A percentile compares a stretch with the other conserved stretches of the same genome.
phyloP scores from a whole-genome alignment of 2,888 invertebrate species.

The Campoplex nolae region DNA sequence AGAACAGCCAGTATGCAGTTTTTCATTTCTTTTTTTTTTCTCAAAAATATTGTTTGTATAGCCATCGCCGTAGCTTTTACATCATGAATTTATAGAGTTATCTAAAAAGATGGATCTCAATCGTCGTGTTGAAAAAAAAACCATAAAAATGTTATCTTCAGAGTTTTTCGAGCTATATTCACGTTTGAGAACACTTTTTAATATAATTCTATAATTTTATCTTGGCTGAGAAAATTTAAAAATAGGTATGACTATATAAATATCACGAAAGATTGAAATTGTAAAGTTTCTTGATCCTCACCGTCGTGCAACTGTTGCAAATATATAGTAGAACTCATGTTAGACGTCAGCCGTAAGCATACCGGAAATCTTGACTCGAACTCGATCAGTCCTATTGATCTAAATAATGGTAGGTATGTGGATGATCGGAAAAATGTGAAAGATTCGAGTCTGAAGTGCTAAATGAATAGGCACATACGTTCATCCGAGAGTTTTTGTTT shows the following conservation, averaged over 20 bases:
- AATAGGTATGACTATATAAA: neutral
- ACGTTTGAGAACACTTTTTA: no score
- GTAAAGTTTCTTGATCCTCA: neutral
- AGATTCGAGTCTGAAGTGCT: slow-evolving; percentile 14
- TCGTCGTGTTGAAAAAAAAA: neutral
- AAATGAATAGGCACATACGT: neutral
- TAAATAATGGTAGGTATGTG: slow-evolving; percentile 59
- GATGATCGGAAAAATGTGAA: slow-evolving; percentile 43
- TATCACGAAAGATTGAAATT: neutral
- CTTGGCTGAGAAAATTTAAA: neutral
- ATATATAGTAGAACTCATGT: slow-evolving; percentile 21
- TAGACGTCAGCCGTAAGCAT: slow-evolving; percentile 34
- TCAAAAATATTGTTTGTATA: neutral
- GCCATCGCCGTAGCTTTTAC: neutral
- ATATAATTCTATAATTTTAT: neutral
- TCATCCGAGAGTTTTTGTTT: no score
- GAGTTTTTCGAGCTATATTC: neutral
- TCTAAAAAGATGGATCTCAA: neutral
- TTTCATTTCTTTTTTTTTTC: neutral
- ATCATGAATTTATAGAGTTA: neutral
- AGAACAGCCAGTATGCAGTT: neutral
- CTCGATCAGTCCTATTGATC: slow-evolving; percentile 68
- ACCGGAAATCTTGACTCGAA: slow-evolving; percentile 26
- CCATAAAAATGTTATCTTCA: neutral
- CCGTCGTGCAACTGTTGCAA: neutral